Evolutionary conservation across 53 echinoderm and acorn worm genomes (phyloP), one percentile per base, ranked within the genome.

Genomic region (Pentamera pediparva): DNA sequence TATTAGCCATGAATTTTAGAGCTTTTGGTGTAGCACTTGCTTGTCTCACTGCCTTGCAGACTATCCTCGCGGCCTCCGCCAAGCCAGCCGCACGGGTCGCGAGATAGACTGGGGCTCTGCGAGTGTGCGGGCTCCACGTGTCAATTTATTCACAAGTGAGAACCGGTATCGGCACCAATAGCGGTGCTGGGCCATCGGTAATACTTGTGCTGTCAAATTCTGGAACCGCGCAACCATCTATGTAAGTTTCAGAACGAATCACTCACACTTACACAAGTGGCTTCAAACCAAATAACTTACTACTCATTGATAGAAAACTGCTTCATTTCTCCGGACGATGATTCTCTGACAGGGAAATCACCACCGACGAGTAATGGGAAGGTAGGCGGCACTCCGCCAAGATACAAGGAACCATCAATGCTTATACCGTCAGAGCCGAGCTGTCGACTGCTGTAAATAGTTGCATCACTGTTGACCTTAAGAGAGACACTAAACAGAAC

Each of bases 291-390:
- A 9, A 32, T 78, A 6, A 87, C 94, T 90, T 75, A 94, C 94
- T 79, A 1, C 7, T 83, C 81, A 32, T 98, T 98, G 28, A 98
- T 74, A 6, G 49, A 62, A 64, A 98, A 86, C 39, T 85, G 70
- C 6, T 37, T 74, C 17, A 98, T 59, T 41, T 88, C 91, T 10
- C 98, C 92, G 25, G 77, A 59, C 4, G 92, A 70, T 0, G 98
- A 98, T 13, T 61, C 47, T 8, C 98, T 77, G 15, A 98, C 73
- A 1, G 98, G 98, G 53, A 82, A 98, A 10, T 91, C 85, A 61
- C 98, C 98, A 24, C 98, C 98, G 67, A 92, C 84, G 27, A 98
- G 89, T 33, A 39, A 21, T 13, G 98, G 98, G 4, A 86, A 91
- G 75, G 75, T 86, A 11, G 74, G 41, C 0, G 76, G 75, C 21